These are phyloP conservation scores for Trichomycterus rosablanca DNA, from an alignment of 2,113 vertebrate species.

Conservation along the genomic window DNA sequence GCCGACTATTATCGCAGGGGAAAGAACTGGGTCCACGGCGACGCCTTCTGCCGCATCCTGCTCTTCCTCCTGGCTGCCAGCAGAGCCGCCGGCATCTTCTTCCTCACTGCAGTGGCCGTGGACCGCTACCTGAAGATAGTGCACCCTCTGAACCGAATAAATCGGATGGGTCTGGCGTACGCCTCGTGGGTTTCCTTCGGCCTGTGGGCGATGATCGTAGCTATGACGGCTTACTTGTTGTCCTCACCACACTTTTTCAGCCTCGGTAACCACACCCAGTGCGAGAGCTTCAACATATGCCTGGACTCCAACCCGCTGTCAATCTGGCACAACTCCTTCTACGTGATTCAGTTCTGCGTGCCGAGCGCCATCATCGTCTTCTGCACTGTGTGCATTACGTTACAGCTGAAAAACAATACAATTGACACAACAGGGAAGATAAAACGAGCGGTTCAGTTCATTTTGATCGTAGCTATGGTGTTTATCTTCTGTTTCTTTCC, in stretches of 20 bases:
- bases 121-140: constrained; percentile 73
- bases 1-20: constrained; percentile 69
- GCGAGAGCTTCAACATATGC: constrained; percentile 76
- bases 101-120: constrained; percentile 70
- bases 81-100: constrained; percentile 69
- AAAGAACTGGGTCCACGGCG: constrained; percentile 69
- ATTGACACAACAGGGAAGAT: constrained; percentile 64
- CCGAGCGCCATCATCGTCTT: constrained; percentile 64
- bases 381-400: constrained; percentile 64
- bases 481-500: constrained; percentile 70
- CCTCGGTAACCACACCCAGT: constrained; percentile 59
- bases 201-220: constrained; percentile 63
- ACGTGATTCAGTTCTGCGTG: constrained; percentile 63
- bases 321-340: constrained; percentile 71
- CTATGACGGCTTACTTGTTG: constrained; percentile 63
- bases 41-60: constrained; percentile 60
- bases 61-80: constrained; percentile 68
- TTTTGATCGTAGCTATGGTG: constrained; percentile 63
- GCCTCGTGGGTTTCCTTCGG: constrained; percentile 57
- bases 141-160: constrained; percentile 59
- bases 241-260: constrained; percentile 52
- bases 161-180: constrained; percentile 58
- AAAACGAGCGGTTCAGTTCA: constrained; percentile 65
- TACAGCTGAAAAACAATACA: constrained; percentile 63
- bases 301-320: constrained; percentile 53